Evolutionary conservation across 92 coral and sea anemone species (phyloP).

Genomic region (Phenganax stokvisi): DNA sequence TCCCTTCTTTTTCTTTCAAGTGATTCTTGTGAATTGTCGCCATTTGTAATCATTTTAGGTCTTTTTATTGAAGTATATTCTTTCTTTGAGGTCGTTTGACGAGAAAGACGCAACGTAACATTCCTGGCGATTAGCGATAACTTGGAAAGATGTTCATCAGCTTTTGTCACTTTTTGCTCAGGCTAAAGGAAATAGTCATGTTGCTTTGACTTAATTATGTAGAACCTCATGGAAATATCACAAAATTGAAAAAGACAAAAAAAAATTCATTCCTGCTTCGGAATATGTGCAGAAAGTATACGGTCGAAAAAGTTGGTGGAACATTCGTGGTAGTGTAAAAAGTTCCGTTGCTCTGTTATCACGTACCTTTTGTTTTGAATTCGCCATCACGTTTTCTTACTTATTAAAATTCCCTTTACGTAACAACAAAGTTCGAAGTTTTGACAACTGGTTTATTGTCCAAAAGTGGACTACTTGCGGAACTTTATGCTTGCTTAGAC

Average conservation of each 20-base stretch:
- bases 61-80: background rate
- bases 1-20: background rate
- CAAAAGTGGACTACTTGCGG: background rate
- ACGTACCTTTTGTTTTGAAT: background rate
- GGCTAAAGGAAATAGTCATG: background rate
- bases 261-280: too few species aligned
- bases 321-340: too few species aligned
- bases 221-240: too few species aligned
- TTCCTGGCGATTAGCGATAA: slow-evolving; percentile 12
- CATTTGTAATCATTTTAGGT: background rate
- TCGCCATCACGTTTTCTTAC: slow-evolving; percentile 4
- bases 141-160: slow-evolving; percentile 2
- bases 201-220: too few species aligned
- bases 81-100: background rate
- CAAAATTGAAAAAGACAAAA: too few species aligned
- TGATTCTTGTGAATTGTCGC: background rate
- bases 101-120: slow-evolving; percentile 4
- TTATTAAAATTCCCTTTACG: background rate
- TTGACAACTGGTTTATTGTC: background rate
- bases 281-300: too few species aligned
- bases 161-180: background rate
- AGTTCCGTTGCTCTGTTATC: background rate
- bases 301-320: too few species aligned
- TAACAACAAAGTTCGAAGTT: background rate
- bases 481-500: background rate